phyloP scores from a whole-genome alignment of 1,140 invertebrate genomes.

The Drosophila bocqueti region DNA sequence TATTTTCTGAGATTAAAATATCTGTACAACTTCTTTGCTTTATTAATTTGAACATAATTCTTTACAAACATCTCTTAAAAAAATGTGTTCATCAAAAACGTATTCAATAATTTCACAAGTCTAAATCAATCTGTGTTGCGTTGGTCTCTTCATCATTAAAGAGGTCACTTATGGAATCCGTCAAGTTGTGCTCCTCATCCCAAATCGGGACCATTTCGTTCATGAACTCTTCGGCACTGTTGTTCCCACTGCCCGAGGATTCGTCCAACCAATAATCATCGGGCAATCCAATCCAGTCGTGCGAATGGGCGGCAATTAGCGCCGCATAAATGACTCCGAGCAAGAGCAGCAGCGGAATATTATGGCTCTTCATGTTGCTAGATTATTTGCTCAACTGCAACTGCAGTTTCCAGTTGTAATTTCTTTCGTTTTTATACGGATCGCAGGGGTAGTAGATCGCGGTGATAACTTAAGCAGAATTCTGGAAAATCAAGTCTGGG shows the following conservation, averaged over 20 bases:
- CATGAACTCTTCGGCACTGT: slow-evolving; percentile 50
- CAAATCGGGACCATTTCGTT: slow-evolving; percentile 27
- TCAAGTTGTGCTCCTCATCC: slow-evolving; percentile 1
- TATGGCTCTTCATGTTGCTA: slow-evolving; percentile 25
- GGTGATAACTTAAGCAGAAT: neutral
- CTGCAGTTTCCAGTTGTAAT: slow-evolving; percentile 3
- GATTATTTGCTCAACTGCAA: slow-evolving; percentile 13
- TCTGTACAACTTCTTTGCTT: neutral
- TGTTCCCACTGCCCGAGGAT: slow-evolving; percentile 3
- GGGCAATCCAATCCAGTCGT: neutral
- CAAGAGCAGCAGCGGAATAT: slow-evolving; percentile 3
- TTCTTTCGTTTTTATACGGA: slow-evolving; percentile 37
- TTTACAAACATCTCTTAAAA: neutral
- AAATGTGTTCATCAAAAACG: too few species aligned
- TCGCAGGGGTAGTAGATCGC: neutral
- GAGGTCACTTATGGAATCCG: neutral
- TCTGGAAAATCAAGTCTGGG: slow-evolving; percentile 37
- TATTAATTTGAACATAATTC: neutral
- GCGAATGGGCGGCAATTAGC: slow-evolving; percentile 20
- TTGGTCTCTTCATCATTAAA: neutral
- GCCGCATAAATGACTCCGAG: slow-evolving; percentile 1
- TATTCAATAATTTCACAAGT: neutral
- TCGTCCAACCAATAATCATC: neutral
- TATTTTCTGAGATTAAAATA: neutral
- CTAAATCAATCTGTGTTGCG: too few species aligned